Conservation (phyloP, 2,113 vertebrate species). For the Peromyscus maniculatus region DNA sequence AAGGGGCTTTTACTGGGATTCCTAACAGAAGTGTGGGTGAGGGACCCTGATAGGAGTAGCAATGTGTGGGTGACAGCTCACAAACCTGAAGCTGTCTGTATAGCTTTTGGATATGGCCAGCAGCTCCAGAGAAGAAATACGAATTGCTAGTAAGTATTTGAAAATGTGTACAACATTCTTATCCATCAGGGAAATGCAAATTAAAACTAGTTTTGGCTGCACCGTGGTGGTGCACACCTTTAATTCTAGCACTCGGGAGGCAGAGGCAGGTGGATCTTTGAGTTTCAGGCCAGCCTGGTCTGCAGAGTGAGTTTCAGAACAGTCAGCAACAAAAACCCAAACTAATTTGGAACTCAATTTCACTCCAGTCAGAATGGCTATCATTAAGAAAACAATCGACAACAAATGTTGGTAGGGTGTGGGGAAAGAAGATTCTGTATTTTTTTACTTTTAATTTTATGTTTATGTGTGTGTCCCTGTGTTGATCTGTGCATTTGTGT, state of each 20-base stretch:
- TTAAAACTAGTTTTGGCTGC: too few relatives aligned
- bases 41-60: too few relatives aligned
- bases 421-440: background rate
- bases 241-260: too few relatives aligned
- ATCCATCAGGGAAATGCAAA: too few relatives aligned
- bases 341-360: background rate
- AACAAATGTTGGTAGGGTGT: background rate
- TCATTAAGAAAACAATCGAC: background rate
- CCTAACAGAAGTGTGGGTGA: too few relatives aligned
- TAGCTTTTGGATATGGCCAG: background rate
- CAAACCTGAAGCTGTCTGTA: background rate
- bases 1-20: background rate
- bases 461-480: background rate
- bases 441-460: background rate
- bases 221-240: too few relatives aligned
- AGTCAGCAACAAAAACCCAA: background rate
- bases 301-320: too few relatives aligned
- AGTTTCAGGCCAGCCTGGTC: too few relatives aligned
- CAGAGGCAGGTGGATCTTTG: too few relatives aligned
- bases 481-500: background rate
- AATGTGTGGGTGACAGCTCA: background rate
- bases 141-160: background rate
- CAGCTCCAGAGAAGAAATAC: background rate
- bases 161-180: background rate
- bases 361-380: background rate